Conservation (phyloP, 1,140 invertebrate genomes). For the Stratiolaelaps scimitus region DNA sequence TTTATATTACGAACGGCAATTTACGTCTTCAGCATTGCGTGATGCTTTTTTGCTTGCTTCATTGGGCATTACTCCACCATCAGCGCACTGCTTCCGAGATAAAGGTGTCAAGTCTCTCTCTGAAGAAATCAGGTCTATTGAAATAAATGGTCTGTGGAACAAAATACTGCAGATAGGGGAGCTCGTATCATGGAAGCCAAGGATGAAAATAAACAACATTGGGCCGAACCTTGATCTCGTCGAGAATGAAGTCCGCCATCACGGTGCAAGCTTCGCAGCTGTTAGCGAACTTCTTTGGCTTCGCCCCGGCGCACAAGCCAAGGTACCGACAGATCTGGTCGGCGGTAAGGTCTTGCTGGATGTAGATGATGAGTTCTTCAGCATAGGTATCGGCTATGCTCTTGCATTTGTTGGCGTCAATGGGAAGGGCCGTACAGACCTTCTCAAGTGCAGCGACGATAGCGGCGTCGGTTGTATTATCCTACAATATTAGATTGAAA, state of each 20-base stretch:
- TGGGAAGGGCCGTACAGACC: not conserved
- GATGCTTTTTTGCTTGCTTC: too few species aligned
- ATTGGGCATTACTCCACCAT: too few species aligned
- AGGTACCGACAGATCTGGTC: not conserved
- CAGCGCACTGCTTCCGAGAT: too few species aligned
- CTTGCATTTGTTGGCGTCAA: not conserved
- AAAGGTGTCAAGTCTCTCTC: too few species aligned
- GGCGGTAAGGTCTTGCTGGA: not conserved
- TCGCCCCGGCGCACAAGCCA: not conserved
- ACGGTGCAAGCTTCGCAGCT: not conserved
- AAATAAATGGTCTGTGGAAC: too few species aligned
- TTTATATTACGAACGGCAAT: too few species aligned
- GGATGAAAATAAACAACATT: too few species aligned
- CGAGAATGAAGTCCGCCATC: not conserved
- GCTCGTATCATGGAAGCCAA: too few species aligned
- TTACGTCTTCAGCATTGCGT: too few species aligned
- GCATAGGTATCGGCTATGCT: not conserved
- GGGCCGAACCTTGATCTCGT: conserved; percentile 6
- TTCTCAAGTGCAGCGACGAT: not conserved
- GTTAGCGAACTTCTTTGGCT: not conserved
- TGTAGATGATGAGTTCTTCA: not conserved
- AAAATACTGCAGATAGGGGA: too few species aligned
- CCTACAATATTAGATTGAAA: not conserved
- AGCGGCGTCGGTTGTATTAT: not conserved
- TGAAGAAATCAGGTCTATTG: too few species aligned